A percentile compares a stretch with the other conserved stretches of the same genome.
phyloP scores from a whole-genome alignment of 1,140 invertebrate species.

The Drosophila pectinifera region DNA sequence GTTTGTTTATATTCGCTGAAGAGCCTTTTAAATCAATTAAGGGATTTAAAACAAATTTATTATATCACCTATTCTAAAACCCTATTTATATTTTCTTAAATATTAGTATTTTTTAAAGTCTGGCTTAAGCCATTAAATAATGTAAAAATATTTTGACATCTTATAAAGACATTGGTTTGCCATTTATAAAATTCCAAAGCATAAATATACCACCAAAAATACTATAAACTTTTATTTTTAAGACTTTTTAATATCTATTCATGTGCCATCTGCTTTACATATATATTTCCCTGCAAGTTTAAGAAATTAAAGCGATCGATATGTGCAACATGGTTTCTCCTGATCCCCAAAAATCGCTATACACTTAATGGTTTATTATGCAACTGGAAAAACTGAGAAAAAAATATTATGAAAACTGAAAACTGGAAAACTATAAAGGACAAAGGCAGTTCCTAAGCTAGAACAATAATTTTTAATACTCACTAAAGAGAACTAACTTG shows the following conservation, averaged over 20 bases:
- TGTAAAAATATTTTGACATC: too few species aligned
- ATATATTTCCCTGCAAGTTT: background rate
- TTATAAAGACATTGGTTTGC: background rate
- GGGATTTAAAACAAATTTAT: too few species aligned
- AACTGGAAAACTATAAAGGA: slow-evolving; percentile 46
- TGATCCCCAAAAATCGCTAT: background rate
- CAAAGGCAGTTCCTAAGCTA: slow-evolving; percentile 70
- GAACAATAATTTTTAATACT: slow-evolving; percentile 76
- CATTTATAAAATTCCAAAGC: background rate
- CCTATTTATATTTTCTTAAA: background rate
- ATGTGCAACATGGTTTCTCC: slow-evolving; percentile 23
- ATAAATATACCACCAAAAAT: background rate
- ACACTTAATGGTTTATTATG: slow-evolving; percentile 56
- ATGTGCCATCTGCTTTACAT: background rate
- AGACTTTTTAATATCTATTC: background rate
- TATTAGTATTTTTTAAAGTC: background rate
- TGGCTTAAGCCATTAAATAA: background rate
- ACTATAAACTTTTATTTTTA: background rate
- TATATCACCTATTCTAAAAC: too few species aligned
- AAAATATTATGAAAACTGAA: slow-evolving; percentile 17
- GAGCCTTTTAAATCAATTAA: slow-evolving; percentile 3
- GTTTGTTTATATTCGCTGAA: background rate
- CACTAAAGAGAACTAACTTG: slow-evolving; percentile 46
- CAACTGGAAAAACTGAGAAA: slow-evolving; percentile 30
- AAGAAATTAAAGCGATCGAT: too few species aligned